Base-by-base conservation (phyloP, 2,113 vertebrate genomes). In the Leucopsar rothschildi region DNA sequence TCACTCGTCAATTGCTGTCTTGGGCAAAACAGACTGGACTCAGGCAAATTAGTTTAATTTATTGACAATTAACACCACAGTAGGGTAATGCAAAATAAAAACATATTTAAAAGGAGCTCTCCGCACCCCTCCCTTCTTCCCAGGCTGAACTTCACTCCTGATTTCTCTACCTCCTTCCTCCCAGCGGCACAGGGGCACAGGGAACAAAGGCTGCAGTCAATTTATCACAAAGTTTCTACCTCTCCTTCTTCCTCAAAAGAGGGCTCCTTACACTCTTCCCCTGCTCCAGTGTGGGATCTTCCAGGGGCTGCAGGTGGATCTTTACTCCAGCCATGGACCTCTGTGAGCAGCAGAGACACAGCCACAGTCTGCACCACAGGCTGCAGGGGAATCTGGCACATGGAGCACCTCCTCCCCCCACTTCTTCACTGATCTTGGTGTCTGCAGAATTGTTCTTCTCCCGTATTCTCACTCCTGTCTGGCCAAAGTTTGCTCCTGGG, bases 131-230 rank as follows among this genome's bases (percentile, higher is more conserved):
- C 6, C 22, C 6, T 50, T 61, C n/a, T 80, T 90, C 21, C 29
- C 1, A 12, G 28, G 27, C 28, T 78, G 12, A 55, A 29, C 8
- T n/a, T 69, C 20, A n/a, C 23, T n/a, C 21, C 8, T 1, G 0
- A 10, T 60, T 82, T 68, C 49, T 56, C 39, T 78, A 2, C 44
- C 35, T 84, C 15, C 37, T 57, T 9, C n/a, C 7, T 42, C 4
- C 0, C 4, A 53, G 47, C 3, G 5, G 10, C 1, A 0, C 52
- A 63, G 18, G 11, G 12, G 5, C 9, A 49, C 1, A 4, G 27
- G 18, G 10, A 44, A 29, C 6, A 27, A 21, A 4, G 14, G 5
- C 24, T 68, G 9, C 0, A 7, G 31, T 33, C 35, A 68, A 15
- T 50, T 73, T 27, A 8, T 37, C 56, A 79, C 15, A 8, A 0